Evolutionary conservation across 2,888 invertebrate genomes (phyloP), one percentile per base, ranked within the genome.

Genomic region (Drosophila setosimentum): DNA sequence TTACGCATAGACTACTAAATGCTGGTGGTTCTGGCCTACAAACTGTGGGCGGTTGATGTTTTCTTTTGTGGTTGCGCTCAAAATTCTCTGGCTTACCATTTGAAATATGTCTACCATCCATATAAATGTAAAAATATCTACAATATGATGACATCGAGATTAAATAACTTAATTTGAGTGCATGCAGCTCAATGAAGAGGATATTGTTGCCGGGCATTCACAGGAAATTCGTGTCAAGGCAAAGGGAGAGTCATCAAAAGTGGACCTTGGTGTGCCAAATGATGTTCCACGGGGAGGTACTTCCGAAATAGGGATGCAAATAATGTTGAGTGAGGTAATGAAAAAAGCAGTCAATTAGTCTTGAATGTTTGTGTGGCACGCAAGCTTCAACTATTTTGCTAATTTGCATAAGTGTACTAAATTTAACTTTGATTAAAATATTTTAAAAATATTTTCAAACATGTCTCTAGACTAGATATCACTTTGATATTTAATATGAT

Each of bases 21-120:
- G 16, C n/a, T 16, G 33, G 24, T 24, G 48, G 40, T 71, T 75
- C 48, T 61, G 73, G 75, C 68, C 81, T 45, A 82, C 71, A 73
- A 68, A 62, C 30, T 78, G 84, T 82, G 83, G 88, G 83, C 83
- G 80, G 73, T 78, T 83, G 70, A 83, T 88, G 81, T 85, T 75
- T 75, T 71, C 70, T 54, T 72, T 66, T 83, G 78, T 73, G 83
- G 86, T 77, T 69, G 50, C 49, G 58, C 32, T 30, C 27, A 40
- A 70, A 70, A 61, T 70, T 37, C 53, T 42, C 29, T 45, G 58
- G 60, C 37, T 69, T 68, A 73, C 37, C 49, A 62, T 69, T 53
- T 64, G 33, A 73, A 35, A 63, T 54, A 29, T 57, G 32, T 29
- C 37, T 53, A 4, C 37, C 27, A 50, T 59, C 32, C 13, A 49